Conservation (phyloP, 1,140 invertebrate genomes). For the Maconellicoccus hirsutus region DNA sequence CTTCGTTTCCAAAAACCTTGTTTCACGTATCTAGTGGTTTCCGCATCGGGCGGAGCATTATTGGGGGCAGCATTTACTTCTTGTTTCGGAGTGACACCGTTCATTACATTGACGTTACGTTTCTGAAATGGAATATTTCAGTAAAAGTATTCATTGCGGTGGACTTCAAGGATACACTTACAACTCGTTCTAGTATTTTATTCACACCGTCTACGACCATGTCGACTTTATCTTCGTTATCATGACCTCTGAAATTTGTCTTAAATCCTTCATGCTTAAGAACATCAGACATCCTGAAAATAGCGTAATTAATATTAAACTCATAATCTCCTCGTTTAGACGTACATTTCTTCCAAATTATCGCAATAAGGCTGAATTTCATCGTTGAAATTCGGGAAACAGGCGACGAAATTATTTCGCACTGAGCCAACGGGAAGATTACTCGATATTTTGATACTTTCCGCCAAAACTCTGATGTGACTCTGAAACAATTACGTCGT, state of each 20-base stretch:
- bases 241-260: constrained; percentile 41
- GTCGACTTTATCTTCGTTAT: constrained; percentile 29
- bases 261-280: constrained; percentile 46
- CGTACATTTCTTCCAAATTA: not conserved
- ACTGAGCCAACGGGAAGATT: not conserved
- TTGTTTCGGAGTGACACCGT: constrained; percentile 48
- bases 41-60: constrained; percentile 27
- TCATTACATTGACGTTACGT: constrained; percentile 52
- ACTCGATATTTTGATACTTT: not conserved
- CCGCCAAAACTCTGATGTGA: not conserved
- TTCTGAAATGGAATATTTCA: constrained; percentile 32
- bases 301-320: not conserved
- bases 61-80: constrained; percentile 40
- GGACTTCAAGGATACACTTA: constrained; percentile 39
- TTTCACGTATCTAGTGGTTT: constrained; percentile 24
- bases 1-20: constrained; percentile 31
- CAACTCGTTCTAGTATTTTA: constrained; percentile 63
- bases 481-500: not conserved
- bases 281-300: constrained; percentile 39
- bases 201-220: constrained; percentile 49
- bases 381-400: not conserved
- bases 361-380: not conserved
- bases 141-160: not conserved
- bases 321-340: not conserved
- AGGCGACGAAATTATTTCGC: not conserved